phyloP scores from a whole-genome alignment of 37 sponge, comb jelly and placozoan species.

The Cliona cf. orientalis region DNA sequence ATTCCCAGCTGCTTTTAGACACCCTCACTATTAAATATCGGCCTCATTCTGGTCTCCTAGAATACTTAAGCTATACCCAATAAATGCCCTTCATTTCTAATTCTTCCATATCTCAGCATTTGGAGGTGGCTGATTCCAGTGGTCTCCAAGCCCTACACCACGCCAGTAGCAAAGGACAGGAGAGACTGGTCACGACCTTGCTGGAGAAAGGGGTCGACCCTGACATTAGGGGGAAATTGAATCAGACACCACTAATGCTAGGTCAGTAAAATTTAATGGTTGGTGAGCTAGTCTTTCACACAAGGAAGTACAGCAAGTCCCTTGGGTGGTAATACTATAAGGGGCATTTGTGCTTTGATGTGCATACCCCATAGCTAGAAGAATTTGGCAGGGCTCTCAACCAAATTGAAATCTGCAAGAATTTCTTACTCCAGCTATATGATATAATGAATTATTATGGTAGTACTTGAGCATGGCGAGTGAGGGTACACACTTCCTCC shows the following conservation, averaged over 20 bases:
- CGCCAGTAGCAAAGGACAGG: slow-evolving; percentile 9
- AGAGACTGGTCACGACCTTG: neutral
- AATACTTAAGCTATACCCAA: neutral
- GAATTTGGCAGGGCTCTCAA: neutral
- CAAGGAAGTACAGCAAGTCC: no score
- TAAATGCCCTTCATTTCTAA: neutral
- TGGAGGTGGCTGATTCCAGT: neutral
- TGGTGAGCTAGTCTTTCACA: no score
- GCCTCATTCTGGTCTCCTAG: neutral
- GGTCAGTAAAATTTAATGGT: slow-evolving; percentile 7
- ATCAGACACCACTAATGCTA: slow-evolving; percentile 47
- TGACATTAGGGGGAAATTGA: slow-evolving; percentile 22
- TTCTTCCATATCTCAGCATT: neutral
- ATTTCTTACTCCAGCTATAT: no score
- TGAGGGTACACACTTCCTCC: no score
- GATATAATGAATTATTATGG: no score
- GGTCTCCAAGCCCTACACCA: slow-evolving; percentile 16
- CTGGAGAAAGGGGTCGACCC: slow-evolving; percentile 4
- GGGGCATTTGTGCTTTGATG: neutral
- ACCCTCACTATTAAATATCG: neutral
- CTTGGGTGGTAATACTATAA: no score
- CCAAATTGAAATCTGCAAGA: no score
- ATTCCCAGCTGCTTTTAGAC: no score
- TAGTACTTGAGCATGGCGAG: no score
- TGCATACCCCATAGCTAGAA: neutral